Base-by-base conservation (phyloP, 2,888 invertebrate genomes). In the Meteorus cinctellus region DNA sequence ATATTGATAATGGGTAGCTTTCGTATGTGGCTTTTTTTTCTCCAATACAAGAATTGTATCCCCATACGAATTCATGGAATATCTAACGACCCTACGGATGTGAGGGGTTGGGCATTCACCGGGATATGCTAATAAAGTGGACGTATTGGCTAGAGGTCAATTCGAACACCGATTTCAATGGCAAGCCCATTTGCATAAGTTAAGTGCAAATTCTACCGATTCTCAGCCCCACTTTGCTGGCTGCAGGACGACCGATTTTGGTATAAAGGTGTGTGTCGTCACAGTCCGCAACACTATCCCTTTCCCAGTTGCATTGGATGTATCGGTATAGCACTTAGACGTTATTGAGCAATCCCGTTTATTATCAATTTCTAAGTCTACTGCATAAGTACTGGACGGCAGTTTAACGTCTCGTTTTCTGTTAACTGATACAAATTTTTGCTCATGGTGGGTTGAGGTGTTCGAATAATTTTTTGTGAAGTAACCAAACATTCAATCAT, bases 111-210 rank as follows among this genome's bases (percentile, higher is more conserved):
- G 65, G 41, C 65, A 34, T 12, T 41, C 19, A 19, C 36, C 36
- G 41, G 4, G n/a, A 10, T 60, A 70, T 70, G 55, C 10, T 45
- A 72, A 72, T 72, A 62, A 14, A 48, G 45, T 29, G 34, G 27
- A 14, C 19, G n/a, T 48, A 63, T 72, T n/a, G 77, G 59, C 45
- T 66, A 80, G 76, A 75, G 77, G 77, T 78, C 69, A 79, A 76
- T 77, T 77, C 75, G 59, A 79, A 79, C 78, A 79, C 76, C 72
- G 77, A 81, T 80, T 81, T 68, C 10, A 16, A 48, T n/a, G 12
- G 16, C 2, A 45, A 10, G 14, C 8, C 1, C 75, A 83, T 81
- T 74, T 48, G 78, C 80, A 79, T 80, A 79, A 72, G 76, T 77
- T 79, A 74, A 72, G 29, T 62, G 80, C 70, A 74, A 80, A 78